Conservation (phyloP, 2,797 vertebrate species). For the Enteromius trimaculatus region DNA sequence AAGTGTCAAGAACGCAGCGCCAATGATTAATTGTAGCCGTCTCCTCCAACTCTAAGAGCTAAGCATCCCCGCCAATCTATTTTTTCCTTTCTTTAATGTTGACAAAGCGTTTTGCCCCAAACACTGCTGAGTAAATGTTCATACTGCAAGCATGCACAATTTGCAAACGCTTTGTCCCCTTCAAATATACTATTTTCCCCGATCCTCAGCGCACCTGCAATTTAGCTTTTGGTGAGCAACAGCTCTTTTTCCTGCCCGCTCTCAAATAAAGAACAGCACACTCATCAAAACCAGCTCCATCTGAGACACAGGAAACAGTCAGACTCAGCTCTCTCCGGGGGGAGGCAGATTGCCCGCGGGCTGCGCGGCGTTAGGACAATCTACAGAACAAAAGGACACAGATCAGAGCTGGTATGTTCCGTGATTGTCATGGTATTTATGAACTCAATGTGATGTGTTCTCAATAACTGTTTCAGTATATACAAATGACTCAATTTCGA, state of each 20-base stretch:
- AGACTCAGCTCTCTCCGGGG: conserved; percentile 38
- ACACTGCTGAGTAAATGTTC: conserved; percentile 56
- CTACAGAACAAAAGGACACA: conserved; percentile 34
- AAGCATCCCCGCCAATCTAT: conserved; percentile 50
- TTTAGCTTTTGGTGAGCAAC: conserved; percentile 52
- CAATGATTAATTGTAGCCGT: conserved; percentile 45
- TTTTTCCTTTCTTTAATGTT: conserved; percentile 45
- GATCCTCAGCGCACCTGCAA: conserved; percentile 51
- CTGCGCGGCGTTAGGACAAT: conserved; percentile 36
- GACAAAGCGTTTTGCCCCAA: conserved; percentile 54
- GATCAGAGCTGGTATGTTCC: conserved; percentile 32
- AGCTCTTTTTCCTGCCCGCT: conserved; percentile 48
- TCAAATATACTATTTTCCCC: conserved; percentile 35
- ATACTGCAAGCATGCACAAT: conserved; percentile 39
- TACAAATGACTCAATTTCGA: conserved; percentile 7
- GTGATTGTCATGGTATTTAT: conserved; percentile 10
- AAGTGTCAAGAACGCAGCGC: conserved; percentile 40
- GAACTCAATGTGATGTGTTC: background rate
- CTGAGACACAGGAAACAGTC: conserved; percentile 52
- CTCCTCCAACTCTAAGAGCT: conserved; percentile 37
- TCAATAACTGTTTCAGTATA: background rate
- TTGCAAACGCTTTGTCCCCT: conserved; percentile 48
- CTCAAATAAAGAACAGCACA: conserved; percentile 57
- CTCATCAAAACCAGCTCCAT: conserved; percentile 55
- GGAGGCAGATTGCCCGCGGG: conserved; percentile 9